Percentiles rank a stretch among this genome's conserved stretches.
These are phyloP conservation scores for Pelmatolapia mariae DNA, from an alignment of 2,113 vertebrate genomes.

Conservation along the genomic window DNA sequence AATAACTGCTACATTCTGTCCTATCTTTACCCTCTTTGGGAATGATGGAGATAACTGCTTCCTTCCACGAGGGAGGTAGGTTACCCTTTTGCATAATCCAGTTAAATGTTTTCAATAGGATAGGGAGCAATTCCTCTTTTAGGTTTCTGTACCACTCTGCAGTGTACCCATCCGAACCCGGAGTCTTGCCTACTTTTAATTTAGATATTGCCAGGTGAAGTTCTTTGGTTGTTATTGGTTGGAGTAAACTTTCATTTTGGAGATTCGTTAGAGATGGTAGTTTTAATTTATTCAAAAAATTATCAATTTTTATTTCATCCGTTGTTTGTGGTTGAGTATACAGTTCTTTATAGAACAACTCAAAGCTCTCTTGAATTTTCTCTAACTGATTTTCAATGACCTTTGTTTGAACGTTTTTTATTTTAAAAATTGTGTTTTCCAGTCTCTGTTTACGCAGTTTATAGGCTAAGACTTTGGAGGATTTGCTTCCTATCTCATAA, in stretches of 20 bases:
- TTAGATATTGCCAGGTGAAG: not conserved
- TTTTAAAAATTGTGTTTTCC: not conserved
- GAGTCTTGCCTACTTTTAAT: no score
- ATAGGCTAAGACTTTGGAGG: not conserved
- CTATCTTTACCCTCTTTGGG: no score
- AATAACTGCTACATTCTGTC: no score
- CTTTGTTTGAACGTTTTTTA: not conserved
- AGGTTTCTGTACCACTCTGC: no score
- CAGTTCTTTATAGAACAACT: not conserved
- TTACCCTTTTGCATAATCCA: no score
- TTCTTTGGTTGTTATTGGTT: not conserved
- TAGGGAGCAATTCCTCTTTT: no score
- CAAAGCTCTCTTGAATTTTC: not conserved
- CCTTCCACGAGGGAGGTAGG: no score
- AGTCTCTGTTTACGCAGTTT: not conserved
- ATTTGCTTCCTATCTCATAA: not conserved
- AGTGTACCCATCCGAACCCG: no score
- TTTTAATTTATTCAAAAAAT: not conserved
- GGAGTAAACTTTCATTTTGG: not conserved
- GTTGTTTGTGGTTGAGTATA: not conserved
- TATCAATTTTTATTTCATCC: not conserved
- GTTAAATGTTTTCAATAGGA: no score
- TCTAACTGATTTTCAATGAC: not conserved
- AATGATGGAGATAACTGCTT: no score
- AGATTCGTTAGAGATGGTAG: not conserved